These are phyloP conservation scores for Mactromeris polynyma DNA, from an alignment of 2,888 invertebrate genomes.

Conservation along the genomic window DNA sequence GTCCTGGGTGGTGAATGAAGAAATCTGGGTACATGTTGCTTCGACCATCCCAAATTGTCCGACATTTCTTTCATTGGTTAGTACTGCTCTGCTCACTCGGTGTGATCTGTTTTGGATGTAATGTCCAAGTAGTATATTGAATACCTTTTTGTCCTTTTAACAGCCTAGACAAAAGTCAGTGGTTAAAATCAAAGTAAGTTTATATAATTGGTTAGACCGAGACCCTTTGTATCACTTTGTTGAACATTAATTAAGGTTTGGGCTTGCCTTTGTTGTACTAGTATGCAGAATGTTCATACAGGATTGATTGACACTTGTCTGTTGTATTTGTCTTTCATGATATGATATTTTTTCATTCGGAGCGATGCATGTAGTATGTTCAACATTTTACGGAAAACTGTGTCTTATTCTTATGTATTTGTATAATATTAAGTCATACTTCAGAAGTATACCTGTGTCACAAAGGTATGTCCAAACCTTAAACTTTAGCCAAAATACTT, in stretches of 20 bases:
- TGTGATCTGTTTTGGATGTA: too few species aligned
- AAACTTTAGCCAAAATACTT: neutral
- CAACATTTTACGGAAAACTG: too few species aligned
- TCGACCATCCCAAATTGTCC: neutral
- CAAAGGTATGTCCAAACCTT: neutral
- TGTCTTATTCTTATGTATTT: too few species aligned
- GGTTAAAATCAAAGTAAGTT: conserved; percentile 54
- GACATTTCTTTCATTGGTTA: neutral
- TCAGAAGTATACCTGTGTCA: neutral
- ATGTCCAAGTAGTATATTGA: neutral
- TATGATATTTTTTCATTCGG: too few species aligned
- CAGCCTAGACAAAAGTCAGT: conserved; percentile 49
- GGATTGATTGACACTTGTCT: too few species aligned
- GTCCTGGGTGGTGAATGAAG: neutral
- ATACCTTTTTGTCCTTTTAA: conserved; percentile 7
- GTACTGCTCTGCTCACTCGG: too few species aligned
- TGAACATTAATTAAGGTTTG: neutral
- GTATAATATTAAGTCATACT: too few species aligned
- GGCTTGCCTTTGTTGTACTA: neutral
- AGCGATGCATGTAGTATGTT: too few species aligned
- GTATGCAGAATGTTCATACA: neutral
- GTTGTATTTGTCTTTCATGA: too few species aligned
- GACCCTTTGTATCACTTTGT: neutral
- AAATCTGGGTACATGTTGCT: neutral
- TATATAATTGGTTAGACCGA: neutral